These are phyloP conservation scores for Chrysolina oricalcia DNA, from an alignment of 2,888 invertebrate species.

Conservation along the genomic window DNA sequence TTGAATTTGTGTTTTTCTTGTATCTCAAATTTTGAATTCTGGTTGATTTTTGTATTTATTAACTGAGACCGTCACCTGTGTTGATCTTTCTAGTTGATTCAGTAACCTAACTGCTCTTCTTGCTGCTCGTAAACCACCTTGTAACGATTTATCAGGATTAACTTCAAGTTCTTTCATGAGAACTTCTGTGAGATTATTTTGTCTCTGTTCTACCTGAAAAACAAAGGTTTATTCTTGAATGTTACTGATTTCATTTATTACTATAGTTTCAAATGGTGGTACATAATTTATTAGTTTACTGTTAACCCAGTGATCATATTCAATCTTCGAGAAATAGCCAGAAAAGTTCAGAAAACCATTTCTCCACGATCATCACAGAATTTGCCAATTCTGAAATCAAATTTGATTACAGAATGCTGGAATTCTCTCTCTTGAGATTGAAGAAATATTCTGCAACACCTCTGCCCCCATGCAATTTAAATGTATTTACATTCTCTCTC, in stretches of 20 bases:
- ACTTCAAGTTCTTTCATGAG: constrained; percentile 92
- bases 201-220: constrained; percentile 79
- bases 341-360: no score
- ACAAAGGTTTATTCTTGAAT: neutral
- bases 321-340: neutral
- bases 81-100: constrained; percentile 82
- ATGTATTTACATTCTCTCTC: no score
- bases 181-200: constrained; percentile 87
- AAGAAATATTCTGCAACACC: no score
- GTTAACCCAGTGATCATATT: neutral
- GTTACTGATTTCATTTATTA: neutral
- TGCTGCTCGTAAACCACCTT: constrained; percentile 91
- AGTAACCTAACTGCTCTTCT: constrained; percentile 89
- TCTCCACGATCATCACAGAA: no score
- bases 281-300: neutral
- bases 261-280: no score
- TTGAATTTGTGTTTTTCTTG: no score
- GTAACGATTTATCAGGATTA: constrained; percentile 90
- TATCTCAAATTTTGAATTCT: no score
- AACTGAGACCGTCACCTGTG: constrained; percentile 70
- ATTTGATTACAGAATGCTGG: no score
- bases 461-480: no score
- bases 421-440: no score
- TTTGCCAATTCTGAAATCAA: no score
- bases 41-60: no score